Conservation (phyloP, 2,888 invertebrate genomes). For the Phengaris arion region DNA sequence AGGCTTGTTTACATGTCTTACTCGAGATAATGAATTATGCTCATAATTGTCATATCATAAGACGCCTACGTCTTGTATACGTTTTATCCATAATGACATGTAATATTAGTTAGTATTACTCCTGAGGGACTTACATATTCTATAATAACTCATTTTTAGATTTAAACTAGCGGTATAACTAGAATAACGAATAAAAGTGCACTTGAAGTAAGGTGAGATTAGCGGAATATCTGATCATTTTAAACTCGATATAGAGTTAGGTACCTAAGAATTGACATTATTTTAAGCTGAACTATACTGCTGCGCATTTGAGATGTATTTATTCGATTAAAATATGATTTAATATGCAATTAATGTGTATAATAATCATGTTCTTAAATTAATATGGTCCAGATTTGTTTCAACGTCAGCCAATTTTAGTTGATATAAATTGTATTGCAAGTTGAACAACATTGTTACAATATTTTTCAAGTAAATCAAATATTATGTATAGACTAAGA, state of each 20-base stretch:
- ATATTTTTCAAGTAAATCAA: background rate
- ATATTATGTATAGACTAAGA: background rate
- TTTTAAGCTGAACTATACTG: constrained; percentile 3
- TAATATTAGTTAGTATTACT: constrained; percentile 7
- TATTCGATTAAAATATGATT: background rate
- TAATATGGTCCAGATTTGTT: background rate
- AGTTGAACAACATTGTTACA: background rate
- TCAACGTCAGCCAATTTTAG: background rate
- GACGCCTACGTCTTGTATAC: constrained; percentile 15
- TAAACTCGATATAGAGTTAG: background rate
- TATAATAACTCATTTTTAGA: constrained; percentile 20
- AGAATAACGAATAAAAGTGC: constrained; percentile 71
- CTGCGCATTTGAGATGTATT: constrained; percentile 13
- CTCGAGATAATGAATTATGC: constrained; percentile 1
- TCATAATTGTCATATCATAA: constrained; percentile 24
- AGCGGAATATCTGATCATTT: constrained; percentile 30
- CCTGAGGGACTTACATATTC: background rate
- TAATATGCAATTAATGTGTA: background rate
- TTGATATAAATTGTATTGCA: background rate
- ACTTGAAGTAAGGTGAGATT: constrained; percentile 56
- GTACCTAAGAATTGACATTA: background rate
- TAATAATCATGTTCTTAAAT: background rate
- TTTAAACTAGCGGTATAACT: constrained; percentile 41
- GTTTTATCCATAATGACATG: constrained; percentile 19
- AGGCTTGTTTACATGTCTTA: constrained; percentile 12